phyloP scores from a whole-genome alignment of 2,797 vertebrate genomes.

The Eulemur albifrons region DNA sequence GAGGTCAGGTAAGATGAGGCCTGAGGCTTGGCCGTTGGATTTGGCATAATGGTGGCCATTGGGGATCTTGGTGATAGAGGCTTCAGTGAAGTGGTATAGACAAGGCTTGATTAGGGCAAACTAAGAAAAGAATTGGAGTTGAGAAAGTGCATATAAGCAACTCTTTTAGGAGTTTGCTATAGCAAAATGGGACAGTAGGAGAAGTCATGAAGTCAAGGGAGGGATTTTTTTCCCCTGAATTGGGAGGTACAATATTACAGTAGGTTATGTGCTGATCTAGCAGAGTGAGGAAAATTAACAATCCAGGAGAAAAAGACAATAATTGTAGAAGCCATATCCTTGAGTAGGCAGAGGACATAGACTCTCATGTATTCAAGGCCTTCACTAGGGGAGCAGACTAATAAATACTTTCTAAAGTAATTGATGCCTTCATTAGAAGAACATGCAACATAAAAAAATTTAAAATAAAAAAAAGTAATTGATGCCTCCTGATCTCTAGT shows the following conservation, averaged over 20 bases:
- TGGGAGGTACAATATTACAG: background rate
- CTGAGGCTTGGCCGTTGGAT: background rate
- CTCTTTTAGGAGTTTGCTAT: background rate
- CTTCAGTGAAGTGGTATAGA: background rate
- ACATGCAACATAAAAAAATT: no score
- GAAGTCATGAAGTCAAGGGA: background rate
- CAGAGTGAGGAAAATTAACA: background rate
- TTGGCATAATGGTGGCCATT: background rate
- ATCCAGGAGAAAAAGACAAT: background rate
- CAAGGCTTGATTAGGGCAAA: background rate
- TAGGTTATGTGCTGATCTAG: background rate
- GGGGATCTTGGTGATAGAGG: background rate
- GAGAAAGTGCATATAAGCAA: background rate
- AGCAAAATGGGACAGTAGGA: background rate
- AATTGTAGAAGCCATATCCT: background rate
- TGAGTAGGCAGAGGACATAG: background rate
- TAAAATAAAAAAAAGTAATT: no score
- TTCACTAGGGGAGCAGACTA: background rate
- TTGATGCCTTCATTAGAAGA: background rate
- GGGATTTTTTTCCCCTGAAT: background rate
- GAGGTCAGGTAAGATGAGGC: background rate
- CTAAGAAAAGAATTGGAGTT: background rate
- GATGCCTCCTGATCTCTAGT: background rate
- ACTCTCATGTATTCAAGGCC: background rate
- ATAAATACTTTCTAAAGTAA: background rate